phyloP scores from a whole-genome alignment of 2,113 vertebrate genomes.

The Rafetus swinhoei region DNA sequence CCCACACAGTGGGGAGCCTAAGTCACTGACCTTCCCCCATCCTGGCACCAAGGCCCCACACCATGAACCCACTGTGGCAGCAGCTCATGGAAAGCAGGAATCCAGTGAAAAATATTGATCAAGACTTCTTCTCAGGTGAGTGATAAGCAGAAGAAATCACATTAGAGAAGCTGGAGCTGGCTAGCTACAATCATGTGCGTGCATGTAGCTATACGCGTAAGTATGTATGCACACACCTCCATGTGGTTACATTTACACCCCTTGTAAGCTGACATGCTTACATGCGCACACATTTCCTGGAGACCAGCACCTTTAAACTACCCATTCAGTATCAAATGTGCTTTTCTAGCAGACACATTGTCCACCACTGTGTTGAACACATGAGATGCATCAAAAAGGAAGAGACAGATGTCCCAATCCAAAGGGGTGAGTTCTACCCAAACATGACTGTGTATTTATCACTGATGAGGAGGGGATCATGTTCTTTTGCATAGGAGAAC shows the following conservation, averaged over 20 bases:
- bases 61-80: too few relatives aligned
- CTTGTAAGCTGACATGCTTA: background rate
- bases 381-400: accelerated
- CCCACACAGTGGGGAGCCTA: accelerated
- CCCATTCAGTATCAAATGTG: accelerated
- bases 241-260: too few relatives aligned
- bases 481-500: background rate
- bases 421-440: background rate
- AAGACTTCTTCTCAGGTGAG: background rate
- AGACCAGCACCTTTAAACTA: background rate
- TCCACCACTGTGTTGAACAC: background rate
- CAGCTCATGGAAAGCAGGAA: background rate
- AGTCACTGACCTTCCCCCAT: accelerated
- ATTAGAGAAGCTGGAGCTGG: background rate
- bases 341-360: background rate
- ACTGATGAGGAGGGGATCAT: background rate
- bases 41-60: background rate
- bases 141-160: accelerated
- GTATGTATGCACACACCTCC: background rate
- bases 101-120: background rate
- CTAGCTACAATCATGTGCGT: accelerated
- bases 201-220: background rate
- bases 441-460: background rate
- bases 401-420: background rate
- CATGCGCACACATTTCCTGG: background rate